phyloP scores from a whole-genome alignment of 2,888 invertebrate species.

The Agrochola lota region DNA sequence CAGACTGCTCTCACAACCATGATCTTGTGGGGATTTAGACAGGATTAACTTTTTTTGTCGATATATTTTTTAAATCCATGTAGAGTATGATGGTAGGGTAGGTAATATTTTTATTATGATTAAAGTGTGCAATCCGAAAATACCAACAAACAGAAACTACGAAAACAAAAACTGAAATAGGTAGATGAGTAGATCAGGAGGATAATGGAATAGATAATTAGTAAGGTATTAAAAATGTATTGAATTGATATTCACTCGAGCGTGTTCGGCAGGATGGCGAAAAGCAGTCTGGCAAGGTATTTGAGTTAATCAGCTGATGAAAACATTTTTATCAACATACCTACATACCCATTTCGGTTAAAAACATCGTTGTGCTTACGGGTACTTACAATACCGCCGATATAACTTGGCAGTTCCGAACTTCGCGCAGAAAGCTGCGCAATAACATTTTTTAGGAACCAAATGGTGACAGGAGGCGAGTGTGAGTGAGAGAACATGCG shows the following conservation, averaged over 20 bases:
- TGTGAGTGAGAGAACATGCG: too few species aligned
- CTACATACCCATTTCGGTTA: neutral
- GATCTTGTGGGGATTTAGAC: neutral
- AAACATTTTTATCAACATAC: neutral
- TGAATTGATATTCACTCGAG: neutral
- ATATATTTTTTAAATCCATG: neutral
- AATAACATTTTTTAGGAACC: too few species aligned
- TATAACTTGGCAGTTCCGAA: too few species aligned
- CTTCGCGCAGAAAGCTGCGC: too few species aligned
- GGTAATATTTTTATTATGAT: neutral
- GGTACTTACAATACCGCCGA: neutral
- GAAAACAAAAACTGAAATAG: too few species aligned
- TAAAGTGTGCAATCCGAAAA: neutral
- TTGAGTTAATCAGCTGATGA: neutral
- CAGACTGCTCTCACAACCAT: neutral
- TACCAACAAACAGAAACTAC: slow-evolving; percentile 18
- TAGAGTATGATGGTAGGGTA: too few species aligned
- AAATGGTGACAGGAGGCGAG: too few species aligned
- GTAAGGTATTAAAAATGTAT: slow-evolving; percentile 17
- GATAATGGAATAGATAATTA: slow-evolving; percentile 18
- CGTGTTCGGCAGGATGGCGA: neutral
- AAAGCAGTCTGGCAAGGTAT: neutral
- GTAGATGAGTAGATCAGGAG: neutral
- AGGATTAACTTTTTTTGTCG: too few species aligned
- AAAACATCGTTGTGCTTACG: neutral